A percentile compares a stretch with the other conserved stretches of the same genome.
phyloP scores from a whole-genome alignment of 2,113 vertebrate species.

The Clarias magur region DNA sequence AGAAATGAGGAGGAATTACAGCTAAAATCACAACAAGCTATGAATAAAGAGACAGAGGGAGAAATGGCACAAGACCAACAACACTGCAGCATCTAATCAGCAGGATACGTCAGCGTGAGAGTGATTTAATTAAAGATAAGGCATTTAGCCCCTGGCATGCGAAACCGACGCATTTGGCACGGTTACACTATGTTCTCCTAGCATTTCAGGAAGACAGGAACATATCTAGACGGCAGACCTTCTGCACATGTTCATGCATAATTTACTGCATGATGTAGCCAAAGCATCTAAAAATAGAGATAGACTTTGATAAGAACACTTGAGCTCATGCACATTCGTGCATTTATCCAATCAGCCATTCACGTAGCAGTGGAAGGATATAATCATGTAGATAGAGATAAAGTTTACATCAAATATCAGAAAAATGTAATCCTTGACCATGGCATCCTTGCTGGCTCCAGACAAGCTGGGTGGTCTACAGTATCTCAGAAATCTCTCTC shows the following conservation, averaged over 20 bases:
- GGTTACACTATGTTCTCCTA: neutral
- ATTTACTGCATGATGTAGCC: neutral
- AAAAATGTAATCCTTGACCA: neutral
- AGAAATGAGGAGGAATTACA: neutral
- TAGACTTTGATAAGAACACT: neutral
- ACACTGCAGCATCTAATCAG: neutral
- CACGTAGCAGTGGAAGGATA: neutral
- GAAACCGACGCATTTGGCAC: neutral
- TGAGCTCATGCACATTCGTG: neutral
- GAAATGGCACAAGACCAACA: neutral
- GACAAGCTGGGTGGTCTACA: neutral
- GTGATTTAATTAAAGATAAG: conserved; percentile 15
- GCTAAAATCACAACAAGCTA: neutral
- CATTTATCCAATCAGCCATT: neutral
- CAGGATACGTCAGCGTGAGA: neutral
- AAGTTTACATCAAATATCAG: neutral
- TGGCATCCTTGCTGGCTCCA: neutral
- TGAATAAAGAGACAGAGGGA: neutral
- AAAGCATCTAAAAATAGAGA: neutral
- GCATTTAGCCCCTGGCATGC: conserved; percentile 1
- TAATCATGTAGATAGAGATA: neutral
- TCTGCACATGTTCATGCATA: conserved; percentile 10
- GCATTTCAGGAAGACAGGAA: neutral
- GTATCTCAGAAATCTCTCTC: neutral
- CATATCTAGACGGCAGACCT: neutral